Evolutionary conservation across 2,888 invertebrate genomes (phyloP), one percentile per base, ranked within the genome.

Genomic region (Drosophila nigricruria): DNA sequence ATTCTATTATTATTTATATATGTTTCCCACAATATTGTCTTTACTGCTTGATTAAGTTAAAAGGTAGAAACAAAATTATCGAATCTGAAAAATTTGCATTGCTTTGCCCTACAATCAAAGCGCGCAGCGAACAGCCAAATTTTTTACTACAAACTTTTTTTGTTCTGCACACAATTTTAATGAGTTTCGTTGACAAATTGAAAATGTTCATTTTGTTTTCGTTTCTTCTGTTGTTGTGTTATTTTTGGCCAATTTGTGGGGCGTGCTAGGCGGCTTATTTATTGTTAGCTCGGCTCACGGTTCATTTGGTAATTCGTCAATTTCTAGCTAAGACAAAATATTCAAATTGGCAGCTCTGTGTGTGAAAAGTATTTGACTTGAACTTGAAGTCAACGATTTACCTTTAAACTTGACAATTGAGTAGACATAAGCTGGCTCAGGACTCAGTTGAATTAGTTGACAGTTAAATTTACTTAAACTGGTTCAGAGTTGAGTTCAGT

Each of bases 281-380:
- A 49, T 60, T 40, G 53, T 42, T 18, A 45, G 56, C 52, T 53
- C 32, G 18, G 3, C 27, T 9, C 42, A 73, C 60, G 78, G 63
- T 77, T 76, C 78, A 54, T 78, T 76, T 64, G 61, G 61, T 62
- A 56, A 66, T 66, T 78, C 47, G 27, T 50, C 52, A 77, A 73
- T 62, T 69, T 52, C 64, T n/a, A 49, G 59, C 10, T 4, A 18
- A 9, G 12, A 2, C 14, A 27, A 36, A 34, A 25, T 58, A 47
- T 58, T 36, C 47, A 47, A 47, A 58, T 61, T 61, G 25, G 27
- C 0, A 36, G 12, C 43, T 30, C 43, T 16, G 30, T 16, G 38
- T 8, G 36, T 2, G 42, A 47, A 43, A 9, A 27, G 16, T 20
- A 12, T 25, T 47, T 18, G n/a, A 36, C 34, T 30, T 45, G 9